phyloP scores from a whole-genome alignment of 1,140 invertebrate genomes.

The Euborellia annulipes region DNA sequence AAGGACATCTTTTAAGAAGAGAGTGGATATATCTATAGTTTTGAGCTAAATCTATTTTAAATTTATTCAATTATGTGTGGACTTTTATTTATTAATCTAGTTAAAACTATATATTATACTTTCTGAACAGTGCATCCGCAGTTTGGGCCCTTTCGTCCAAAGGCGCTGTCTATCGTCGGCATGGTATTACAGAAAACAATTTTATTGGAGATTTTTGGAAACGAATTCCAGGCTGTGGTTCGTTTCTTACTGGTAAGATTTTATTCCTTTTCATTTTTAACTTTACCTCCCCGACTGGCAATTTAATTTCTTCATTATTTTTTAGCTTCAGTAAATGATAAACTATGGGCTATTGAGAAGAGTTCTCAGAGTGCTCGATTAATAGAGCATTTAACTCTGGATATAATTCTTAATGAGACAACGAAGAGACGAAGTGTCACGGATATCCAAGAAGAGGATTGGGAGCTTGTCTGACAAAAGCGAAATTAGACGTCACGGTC shows the following conservation, averaged over 20 bases:
- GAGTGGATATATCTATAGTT: too few species aligned
- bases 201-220: slow-evolving; percentile 38
- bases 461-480: slow-evolving; percentile 4
- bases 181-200: slow-evolving; percentile 32
- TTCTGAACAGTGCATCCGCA: slow-evolving; percentile 24
- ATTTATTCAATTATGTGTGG: too few species aligned
- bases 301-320: slow-evolving; percentile 3
- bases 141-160: slow-evolving; percentile 33
- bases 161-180: slow-evolving; percentile 32
- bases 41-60: too few species aligned
- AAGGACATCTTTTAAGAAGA: too few species aligned
- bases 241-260: slow-evolving; percentile 29
- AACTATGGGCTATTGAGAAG: slow-evolving; percentile 13
- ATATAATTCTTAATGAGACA: too few species aligned
- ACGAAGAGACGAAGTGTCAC: too few species aligned
- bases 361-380: too few species aligned
- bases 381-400: too few species aligned
- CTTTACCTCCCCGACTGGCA: too few species aligned
- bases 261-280: neutral
- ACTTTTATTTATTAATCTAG: neutral
- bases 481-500: too few species aligned
- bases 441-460: neutral
- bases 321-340: slow-evolving; percentile 14
- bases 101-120: slow-evolving; percentile 2
- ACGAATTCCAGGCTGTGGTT: slow-evolving; percentile 30